Conservation (phyloP, 2,113 vertebrate genomes). For the Halcyon senegalensis region DNA sequence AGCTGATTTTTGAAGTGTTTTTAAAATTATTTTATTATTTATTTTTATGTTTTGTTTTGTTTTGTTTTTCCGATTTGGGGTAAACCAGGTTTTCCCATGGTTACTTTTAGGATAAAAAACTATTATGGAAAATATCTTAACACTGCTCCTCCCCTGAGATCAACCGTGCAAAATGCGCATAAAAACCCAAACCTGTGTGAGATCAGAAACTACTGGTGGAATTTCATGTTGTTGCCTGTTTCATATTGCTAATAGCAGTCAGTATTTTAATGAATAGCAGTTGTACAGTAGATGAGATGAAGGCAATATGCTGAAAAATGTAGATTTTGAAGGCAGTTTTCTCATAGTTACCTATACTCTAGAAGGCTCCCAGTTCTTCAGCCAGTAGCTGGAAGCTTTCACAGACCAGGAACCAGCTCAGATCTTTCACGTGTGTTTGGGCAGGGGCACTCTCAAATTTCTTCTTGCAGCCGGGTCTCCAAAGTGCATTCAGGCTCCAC, state of each 20-base stretch:
- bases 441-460: background rate
- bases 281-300: background rate
- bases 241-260: background rate
- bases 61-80: background rate
- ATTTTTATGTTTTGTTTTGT: too few species aligned
- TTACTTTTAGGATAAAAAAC: background rate
- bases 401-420: background rate
- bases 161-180: background rate
- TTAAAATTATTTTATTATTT: too few species aligned
- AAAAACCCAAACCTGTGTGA: background rate
- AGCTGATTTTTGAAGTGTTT: background rate
- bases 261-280: background rate
- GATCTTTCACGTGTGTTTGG: background rate
- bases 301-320: background rate
- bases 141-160: background rate
- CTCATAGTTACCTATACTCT: background rate
- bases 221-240: background rate
- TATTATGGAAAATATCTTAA: background rate
- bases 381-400: background rate
- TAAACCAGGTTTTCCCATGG: background rate
- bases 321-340: background rate
- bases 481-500: background rate
- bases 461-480: background rate
- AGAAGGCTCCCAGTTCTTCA: background rate
- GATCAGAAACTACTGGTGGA: background rate